Evolutionary conservation across 2,888 invertebrate genomes (phyloP).

Genomic region (Digitonthophagus gazella): DNA sequence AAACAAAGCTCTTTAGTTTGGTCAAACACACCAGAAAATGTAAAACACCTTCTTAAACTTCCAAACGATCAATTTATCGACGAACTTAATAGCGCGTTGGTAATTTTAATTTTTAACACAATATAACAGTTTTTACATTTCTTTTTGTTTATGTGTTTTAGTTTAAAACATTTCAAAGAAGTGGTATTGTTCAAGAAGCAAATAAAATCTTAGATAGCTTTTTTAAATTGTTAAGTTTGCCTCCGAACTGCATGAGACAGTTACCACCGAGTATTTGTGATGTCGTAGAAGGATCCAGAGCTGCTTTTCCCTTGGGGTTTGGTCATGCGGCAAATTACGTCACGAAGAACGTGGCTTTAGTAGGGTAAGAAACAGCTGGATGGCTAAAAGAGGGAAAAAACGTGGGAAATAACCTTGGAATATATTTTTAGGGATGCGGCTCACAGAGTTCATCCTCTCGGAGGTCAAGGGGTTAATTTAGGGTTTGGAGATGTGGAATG

Average conservation of each 20-base stretch:
- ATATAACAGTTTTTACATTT: neutral
- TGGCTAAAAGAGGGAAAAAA: neutral
- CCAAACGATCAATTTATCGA: conserved; percentile 82
- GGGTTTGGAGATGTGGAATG: conserved; percentile 90
- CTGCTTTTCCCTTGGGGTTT: conserved; percentile 89
- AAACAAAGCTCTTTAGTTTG: conserved; percentile 89
- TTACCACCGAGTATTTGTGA: conserved; percentile 66
- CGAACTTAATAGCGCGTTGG: conserved; percentile 82
- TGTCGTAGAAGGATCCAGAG: conserved; percentile 66
- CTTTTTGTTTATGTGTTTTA: conserved; percentile 37
- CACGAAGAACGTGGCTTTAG: conserved; percentile 73
- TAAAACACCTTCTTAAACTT: conserved; percentile 68
- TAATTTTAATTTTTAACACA: conserved; percentile 53
- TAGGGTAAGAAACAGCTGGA: conserved; percentile 65
- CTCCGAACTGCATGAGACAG: conserved; percentile 46
- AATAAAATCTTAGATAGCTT: conserved; percentile 56
- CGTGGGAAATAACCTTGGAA: neutral
- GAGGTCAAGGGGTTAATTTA: conserved; percentile 97
- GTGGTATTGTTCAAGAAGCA: conserved; percentile 55
- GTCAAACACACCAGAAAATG: conserved; percentile 76
- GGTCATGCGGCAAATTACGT: conserved; percentile 87
- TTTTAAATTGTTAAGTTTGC: conserved; percentile 49
- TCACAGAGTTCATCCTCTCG: conserved; percentile 91
- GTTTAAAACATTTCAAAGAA: conserved; percentile 63
- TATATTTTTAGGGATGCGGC: conserved; percentile 69